These are phyloP conservation scores for Poecile atricapillus DNA, from an alignment of 2,113 vertebrate genomes.

Conservation along the genomic window DNA sequence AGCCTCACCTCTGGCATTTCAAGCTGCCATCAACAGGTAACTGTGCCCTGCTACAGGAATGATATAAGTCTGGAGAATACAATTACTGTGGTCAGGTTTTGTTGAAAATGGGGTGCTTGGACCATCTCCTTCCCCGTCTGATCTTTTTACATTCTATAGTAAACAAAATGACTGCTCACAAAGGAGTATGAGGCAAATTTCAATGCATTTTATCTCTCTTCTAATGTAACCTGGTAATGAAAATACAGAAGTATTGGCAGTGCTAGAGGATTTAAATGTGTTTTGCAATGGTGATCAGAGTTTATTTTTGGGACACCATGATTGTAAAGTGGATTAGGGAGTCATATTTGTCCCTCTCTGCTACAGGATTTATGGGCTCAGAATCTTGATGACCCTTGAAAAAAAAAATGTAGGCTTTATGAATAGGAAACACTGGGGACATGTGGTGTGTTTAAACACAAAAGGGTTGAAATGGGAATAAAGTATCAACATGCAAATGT, in stretches of 20 bases:
- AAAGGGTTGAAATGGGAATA: not conserved
- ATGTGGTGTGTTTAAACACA: not conserved
- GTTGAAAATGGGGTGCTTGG: not conserved
- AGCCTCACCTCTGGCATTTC: not conserved
- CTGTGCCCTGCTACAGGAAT: not conserved
- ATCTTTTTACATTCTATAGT: not conserved
- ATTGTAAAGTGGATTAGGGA: not conserved
- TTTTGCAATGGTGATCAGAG: not conserved
- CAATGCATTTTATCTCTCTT: not conserved
- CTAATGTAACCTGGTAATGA: not conserved
- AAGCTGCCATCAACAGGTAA: not conserved
- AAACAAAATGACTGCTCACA: not conserved
- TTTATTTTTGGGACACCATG: accelerated
- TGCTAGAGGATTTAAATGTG: not conserved
- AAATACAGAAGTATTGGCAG: not conserved
- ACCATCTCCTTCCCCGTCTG: accelerated
- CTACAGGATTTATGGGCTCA: not conserved
- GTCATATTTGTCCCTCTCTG: not conserved
- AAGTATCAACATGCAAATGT: accelerated
- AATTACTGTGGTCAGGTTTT: not conserved
- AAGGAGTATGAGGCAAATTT: not conserved
- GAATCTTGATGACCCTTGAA: not conserved
- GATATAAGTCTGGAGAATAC: no score
- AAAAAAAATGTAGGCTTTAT: not conserved
- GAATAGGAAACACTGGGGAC: not conserved